phyloP scores from a whole-genome alignment of 64 coral and sea anemone species.

The Catalaphyllia jardinei region DNA sequence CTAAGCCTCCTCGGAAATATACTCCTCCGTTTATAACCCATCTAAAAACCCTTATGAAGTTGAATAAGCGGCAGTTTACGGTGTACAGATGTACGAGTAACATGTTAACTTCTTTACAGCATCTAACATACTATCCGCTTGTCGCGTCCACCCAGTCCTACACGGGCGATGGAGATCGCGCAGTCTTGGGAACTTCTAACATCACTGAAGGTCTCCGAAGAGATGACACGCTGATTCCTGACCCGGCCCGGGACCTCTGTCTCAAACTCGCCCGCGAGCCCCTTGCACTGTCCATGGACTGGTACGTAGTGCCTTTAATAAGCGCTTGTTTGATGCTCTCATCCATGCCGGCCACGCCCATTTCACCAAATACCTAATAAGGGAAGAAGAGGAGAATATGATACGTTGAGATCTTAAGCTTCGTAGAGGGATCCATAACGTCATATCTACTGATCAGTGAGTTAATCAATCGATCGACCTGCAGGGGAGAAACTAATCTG shows the following conservation, averaged over 20 bases:
- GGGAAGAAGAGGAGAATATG: not conserved
- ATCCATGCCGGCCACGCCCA: constrained; percentile 85
- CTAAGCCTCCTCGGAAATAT: no score
- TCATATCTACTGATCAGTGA: no score
- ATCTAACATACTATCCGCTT: not conserved
- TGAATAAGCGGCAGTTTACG: no score
- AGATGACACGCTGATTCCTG: constrained; percentile 51
- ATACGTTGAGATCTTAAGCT: not conserved
- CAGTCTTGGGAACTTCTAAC: constrained; percentile 75
- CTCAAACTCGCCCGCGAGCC: constrained; percentile 68
- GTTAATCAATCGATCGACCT: not conserved
- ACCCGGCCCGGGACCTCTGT: constrained; percentile 49
- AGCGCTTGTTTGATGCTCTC: constrained; percentile 88
- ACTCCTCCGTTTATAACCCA: no score
- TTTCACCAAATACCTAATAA: constrained; percentile 86
- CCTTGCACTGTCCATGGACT: constrained; percentile 64
- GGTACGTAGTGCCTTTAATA: constrained; percentile 85
- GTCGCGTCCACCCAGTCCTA: not conserved
- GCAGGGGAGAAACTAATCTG: not conserved
- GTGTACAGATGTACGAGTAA: no score
- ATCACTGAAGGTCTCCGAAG: constrained; percentile 75
- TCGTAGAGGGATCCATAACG: no score
- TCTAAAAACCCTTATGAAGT: no score
- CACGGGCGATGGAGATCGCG: constrained; percentile 75
- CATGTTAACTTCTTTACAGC: no score